These are phyloP conservation scores for Sphaerodactylus townsendi DNA, from an alignment of 2,113 vertebrate genomes.

Conservation along the genomic window DNA sequence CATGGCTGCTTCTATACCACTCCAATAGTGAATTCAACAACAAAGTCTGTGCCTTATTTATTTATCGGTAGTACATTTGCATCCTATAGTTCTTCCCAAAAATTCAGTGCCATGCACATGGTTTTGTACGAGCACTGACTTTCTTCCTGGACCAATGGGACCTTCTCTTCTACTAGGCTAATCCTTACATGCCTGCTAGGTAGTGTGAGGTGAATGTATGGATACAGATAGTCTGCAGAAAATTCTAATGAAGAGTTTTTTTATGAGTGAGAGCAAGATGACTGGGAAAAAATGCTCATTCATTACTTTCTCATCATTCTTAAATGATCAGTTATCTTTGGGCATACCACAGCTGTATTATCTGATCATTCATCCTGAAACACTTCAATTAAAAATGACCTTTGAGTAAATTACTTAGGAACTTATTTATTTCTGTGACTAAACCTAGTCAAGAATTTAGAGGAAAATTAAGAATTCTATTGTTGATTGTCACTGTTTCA, in stretches of 20 bases:
- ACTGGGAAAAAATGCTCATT: background rate
- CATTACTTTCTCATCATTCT: slow-evolving; percentile 10
- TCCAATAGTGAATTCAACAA: too few relatives aligned
- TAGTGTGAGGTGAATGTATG: background rate
- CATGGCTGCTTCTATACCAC: too few relatives aligned
- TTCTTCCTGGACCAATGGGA: too few relatives aligned
- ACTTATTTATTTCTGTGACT: background rate
- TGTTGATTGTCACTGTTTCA: slow-evolving; percentile 27
- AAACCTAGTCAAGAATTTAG: background rate
- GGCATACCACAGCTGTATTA: background rate
- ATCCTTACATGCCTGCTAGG: background rate
- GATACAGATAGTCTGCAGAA: background rate
- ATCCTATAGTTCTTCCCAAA: too few relatives aligned
- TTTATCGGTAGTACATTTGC: too few relatives aligned
- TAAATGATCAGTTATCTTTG: slow-evolving; percentile 23
- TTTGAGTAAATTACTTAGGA: slow-evolving; percentile 9
- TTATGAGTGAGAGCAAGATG: background rate
- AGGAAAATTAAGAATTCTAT: slow-evolving; percentile 18
- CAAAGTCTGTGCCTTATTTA: too few relatives aligned
- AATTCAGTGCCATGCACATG: too few relatives aligned
- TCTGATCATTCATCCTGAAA: background rate
- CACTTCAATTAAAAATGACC: background rate
- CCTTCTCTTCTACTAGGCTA: background rate
- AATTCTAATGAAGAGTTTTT: background rate
- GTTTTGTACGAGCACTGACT: too few relatives aligned